Evolutionary conservation across 2,888 invertebrate species (phyloP), one percentile per base, ranked within the genome.

Genomic region (Carabus problematicus): DNA sequence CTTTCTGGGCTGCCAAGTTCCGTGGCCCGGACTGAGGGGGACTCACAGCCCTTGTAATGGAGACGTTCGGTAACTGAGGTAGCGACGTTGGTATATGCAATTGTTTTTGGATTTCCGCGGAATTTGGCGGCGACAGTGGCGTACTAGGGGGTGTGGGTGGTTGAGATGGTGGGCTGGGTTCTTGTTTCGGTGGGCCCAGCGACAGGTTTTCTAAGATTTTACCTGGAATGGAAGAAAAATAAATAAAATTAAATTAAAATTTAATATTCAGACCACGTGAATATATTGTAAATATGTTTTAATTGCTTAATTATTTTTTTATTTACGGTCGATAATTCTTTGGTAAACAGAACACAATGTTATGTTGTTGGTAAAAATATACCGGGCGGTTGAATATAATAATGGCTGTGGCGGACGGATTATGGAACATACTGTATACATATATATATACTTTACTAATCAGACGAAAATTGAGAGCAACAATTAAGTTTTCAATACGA

Each of bases 131-230:
- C 1, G 82, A 82, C 40, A 83, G 77, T 19, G 84, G 84, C 1
- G 84, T 84, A 68, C 82, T 80, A n/a, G 84, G 84, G 2, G 84
- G 84, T 16, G 84, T 84, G 9, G 84, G 84, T 4, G 84, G 84
- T 74, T 84, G 83, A n/a, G 81, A 81, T 8, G 81, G 80, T 9
- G 82, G 81, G 9, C 79, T 75, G 58, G 45, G 74, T 70, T 47
- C 73, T 73, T 71, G 73, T 75, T 59, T 64, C 29, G 73, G 72
- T 40, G 78, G 75, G 62, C 79, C 78, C 72, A 81, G 75, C 42
- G 79, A 77, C 66, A 84, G 78, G 73, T 82, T 83, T 74, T 84
- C 84, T 76, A 84, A 77, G 71, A 84, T 83, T 79, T 84, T 84
- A 70, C 84, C 84, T 84, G 79, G 74, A 78, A 72, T 73, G 75